Evolutionary conservation across 2,888 invertebrate genomes (phyloP), one percentile per base, ranked within the genome.

Genomic region (Drosophila greeni): DNA sequence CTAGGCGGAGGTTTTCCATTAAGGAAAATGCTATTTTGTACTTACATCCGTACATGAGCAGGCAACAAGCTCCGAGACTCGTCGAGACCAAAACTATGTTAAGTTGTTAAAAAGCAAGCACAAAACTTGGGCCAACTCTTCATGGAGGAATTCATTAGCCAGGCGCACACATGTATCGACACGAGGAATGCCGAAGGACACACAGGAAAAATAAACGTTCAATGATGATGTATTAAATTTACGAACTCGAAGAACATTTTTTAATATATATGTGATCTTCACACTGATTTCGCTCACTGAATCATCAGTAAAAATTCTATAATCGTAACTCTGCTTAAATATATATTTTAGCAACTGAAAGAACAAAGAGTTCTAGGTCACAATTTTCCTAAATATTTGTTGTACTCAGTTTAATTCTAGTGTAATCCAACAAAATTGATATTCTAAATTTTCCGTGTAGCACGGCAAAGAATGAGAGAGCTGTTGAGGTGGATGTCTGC

Each of bases 21-120:
- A 80, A 82, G 84, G 79, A 80, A 84, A 75, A 80, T 66, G 84
- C 74, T 78, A 84, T 80, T 80, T 80, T 80, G 79, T 84, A 65
- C 60, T 72, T 51, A 70, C 70, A 70, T 57, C 67, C 69, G 66
- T 33, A 64, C 56, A 49, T 59, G 43, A 65, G 51, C 53, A 48
- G 58, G 42, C 31, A 53, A 45, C 56, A 20, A 58, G 51, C 66
- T 39, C 43, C 43, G 51, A 66, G 42, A 58, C 51, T 43, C 47
- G 47, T n/a, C 45, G 45, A 55, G 37, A 51, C 55, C 73, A 67
- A 76, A 76, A 82, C 76, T 60, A 84, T 81, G 79, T 79, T 83
- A 79, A 79, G 75, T 79, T 79, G 84, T 75, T 81, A 72, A 77
- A 83, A 78, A 81, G 70, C 78, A 66, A 81, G 70, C 78, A 60